A percentile compares a stretch with the other conserved stretches of the same genome.
These are phyloP conservation scores for Aselliscus stoliczkanus DNA, from an alignment of 2,797 vertebrate species.

Conservation along the genomic window DNA sequence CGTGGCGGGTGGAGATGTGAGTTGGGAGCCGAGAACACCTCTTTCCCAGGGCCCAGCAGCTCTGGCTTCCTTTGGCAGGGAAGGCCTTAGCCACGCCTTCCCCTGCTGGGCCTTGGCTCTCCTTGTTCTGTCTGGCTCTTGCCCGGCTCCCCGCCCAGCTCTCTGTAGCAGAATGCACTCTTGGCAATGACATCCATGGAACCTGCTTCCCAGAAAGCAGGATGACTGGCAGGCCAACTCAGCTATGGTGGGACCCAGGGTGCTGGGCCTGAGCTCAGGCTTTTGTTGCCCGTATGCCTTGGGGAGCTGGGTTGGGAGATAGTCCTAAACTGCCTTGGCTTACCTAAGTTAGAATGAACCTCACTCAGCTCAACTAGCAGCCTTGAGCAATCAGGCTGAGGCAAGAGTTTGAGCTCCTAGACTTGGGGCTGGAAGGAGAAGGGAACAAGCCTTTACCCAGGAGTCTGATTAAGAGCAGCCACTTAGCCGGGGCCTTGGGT, in stretches of 20 bases:
- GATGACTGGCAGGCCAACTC: neutral
- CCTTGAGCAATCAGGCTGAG: neutral
- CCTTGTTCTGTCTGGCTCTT: neutral
- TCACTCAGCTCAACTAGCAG: neutral
- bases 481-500: neutral
- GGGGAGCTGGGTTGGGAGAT: neutral
- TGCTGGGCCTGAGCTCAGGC: neutral
- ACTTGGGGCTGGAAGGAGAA: neutral
- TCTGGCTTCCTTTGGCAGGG: constrained; percentile 8
- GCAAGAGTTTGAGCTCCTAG: neutral
- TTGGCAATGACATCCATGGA: neutral
- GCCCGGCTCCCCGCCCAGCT: neutral
- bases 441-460: neutral
- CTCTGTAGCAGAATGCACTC: neutral
- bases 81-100: neutral
- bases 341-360: neutral
- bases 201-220: constrained; percentile 39
- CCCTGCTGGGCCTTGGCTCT: neutral
- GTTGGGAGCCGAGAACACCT: neutral
- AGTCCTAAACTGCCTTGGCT: neutral
- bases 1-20: neutral
- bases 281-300: neutral
- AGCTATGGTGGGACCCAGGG: neutral
- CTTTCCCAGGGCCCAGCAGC: constrained; percentile 23
- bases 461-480: neutral